phyloP scores from a whole-genome alignment of 1,140 invertebrate species.

The Galendromus occidentalis region DNA sequence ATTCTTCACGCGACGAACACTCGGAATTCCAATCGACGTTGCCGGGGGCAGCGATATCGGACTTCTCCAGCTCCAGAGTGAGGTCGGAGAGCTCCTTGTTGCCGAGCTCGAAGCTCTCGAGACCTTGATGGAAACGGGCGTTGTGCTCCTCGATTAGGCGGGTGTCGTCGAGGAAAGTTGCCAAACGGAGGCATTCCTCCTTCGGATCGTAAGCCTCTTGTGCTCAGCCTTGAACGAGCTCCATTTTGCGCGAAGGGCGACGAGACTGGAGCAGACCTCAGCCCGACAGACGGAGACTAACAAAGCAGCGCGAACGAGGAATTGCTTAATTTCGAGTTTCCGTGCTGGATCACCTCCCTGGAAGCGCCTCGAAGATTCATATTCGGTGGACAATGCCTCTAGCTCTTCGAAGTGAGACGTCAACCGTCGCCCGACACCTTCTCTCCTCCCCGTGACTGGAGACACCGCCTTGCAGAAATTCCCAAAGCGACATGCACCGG shows the following conservation, averaged over 20 bases:
- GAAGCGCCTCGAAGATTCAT: too few relatives aligned
- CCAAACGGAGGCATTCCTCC: background rate
- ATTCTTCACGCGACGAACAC: slow-evolving; percentile 30
- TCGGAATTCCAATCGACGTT: slow-evolving; percentile 30
- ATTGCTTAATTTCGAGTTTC: background rate
- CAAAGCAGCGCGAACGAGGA: background rate
- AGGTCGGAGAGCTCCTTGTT: background rate
- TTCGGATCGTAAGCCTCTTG: background rate
- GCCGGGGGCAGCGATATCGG: slow-evolving; percentile 13
- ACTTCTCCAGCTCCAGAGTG: background rate
- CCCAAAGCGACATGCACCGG: too few relatives aligned
- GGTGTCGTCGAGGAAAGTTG: background rate
- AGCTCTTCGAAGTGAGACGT: too few relatives aligned
- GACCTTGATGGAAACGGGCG: background rate
- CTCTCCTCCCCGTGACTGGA: too few relatives aligned
- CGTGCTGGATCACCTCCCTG: too few relatives aligned
- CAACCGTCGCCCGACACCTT: too few relatives aligned
- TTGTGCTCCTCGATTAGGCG: background rate
- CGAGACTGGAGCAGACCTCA: background rate
- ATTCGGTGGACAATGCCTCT: too few relatives aligned
- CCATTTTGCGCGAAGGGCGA: background rate
- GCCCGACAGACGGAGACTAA: background rate
- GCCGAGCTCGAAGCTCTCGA: background rate
- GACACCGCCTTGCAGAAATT: too few relatives aligned
- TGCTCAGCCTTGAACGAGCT: background rate